phyloP scores from a whole-genome alignment of 1,140 invertebrate genomes.

The Tetramorium parvispinum region DNA sequence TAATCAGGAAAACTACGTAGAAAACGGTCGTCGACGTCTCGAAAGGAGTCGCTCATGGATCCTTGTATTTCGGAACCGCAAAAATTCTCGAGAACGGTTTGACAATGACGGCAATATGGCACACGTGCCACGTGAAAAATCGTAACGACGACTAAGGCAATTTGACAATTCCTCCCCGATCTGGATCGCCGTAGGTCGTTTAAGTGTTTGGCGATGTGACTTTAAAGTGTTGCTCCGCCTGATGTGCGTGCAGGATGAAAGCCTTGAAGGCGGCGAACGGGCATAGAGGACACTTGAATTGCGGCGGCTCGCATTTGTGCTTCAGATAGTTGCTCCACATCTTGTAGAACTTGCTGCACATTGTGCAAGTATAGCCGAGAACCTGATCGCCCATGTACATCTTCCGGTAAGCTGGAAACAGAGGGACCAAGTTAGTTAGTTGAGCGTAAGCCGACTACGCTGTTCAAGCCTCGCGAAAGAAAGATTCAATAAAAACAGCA shows the following conservation, averaged over 20 bases:
- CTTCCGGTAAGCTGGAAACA: conserved; percentile 85
- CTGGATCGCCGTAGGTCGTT: conserved; percentile 32
- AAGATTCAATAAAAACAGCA: conserved; percentile 46
- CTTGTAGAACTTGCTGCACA: conserved; percentile 86
- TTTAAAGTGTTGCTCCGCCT: conserved; percentile 85
- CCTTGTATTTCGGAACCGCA: neutral
- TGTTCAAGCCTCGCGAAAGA: conserved; percentile 29
- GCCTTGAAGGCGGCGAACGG: conserved; percentile 85
- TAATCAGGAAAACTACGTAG: conserved; percentile 36
- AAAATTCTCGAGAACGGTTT: neutral
- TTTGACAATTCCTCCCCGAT: conserved; percentile 19
- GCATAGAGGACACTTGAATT: conserved; percentile 84
- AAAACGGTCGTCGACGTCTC: conserved; percentile 48
- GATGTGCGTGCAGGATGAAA: conserved; percentile 85
- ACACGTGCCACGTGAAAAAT: conserved; percentile 19
- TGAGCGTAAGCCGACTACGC: neutral
- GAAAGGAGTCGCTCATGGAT: conserved; percentile 3
- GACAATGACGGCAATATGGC: neutral
- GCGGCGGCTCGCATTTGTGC: conserved; percentile 85
- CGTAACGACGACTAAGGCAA: conserved; percentile 68
- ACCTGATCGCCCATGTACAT: conserved; percentile 85
- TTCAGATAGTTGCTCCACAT: conserved; percentile 86
- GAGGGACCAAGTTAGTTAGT: conserved; percentile 70
- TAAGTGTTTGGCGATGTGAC: conserved; percentile 82
- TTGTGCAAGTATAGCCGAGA: conserved; percentile 85